A percentile compares a stretch with the other conserved stretches of the same genome.
Conservation (phyloP, 2,113 vertebrate genomes). For the Clarias batrachus region DNA sequence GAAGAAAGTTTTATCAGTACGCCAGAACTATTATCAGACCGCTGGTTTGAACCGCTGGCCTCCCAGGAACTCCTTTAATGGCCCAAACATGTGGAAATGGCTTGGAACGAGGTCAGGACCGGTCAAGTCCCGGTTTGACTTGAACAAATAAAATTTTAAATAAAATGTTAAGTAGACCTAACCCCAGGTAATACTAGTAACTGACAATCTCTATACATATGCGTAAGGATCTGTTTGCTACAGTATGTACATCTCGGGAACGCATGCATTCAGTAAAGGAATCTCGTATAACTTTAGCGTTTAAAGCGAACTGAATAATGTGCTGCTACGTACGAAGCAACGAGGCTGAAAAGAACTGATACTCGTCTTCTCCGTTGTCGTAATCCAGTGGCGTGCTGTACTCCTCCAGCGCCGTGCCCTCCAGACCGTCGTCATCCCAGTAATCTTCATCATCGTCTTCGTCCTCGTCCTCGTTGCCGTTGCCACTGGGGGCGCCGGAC, state of each 20-base stretch:
- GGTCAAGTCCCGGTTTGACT: too few species aligned
- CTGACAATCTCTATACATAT: not conserved
- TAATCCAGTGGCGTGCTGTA: constrained; percentile 93
- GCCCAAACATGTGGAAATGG: too few species aligned
- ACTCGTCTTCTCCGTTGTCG: constrained; percentile 91
- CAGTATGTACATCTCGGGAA: not conserved
- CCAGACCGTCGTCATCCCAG: constrained; percentile 92
- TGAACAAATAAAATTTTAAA: too few species aligned
- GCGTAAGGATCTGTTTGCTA: not conserved
- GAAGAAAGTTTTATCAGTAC: too few species aligned
- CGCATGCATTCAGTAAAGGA: not conserved
- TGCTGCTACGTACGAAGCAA: constrained; percentile 78
- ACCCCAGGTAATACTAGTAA: not conserved
- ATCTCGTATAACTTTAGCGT: not conserved
- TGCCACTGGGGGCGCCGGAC: constrained; percentile 56
- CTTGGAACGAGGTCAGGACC: too few species aligned
- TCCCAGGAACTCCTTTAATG: too few species aligned
- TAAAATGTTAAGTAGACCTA: not conserved
- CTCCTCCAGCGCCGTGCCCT: constrained; percentile 91
- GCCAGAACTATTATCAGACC: too few species aligned
- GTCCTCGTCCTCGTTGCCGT: constrained; percentile 42
- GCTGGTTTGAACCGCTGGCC: too few species aligned
- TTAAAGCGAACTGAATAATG: not conserved
- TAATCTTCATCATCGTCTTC: constrained; percentile 87
- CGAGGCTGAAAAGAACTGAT: constrained; percentile 89